phyloP scores from a whole-genome alignment of 37 sponge, comb jelly and placozoan genomes.

The Amphimedon queenslandica region DNA sequence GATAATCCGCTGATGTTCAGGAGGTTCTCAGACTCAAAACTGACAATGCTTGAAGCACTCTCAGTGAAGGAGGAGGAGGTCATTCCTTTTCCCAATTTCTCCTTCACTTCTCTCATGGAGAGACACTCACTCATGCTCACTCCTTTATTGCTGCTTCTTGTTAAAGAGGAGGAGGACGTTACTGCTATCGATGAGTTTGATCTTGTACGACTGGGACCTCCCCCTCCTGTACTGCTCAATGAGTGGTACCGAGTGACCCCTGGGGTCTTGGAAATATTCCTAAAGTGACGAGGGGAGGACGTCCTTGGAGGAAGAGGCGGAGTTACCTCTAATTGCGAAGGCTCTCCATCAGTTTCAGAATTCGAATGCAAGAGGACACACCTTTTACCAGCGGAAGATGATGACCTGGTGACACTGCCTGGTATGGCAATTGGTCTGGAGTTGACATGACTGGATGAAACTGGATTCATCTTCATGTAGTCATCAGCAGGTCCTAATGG shows the following conservation, averaged over 20 bases:
- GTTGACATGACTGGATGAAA: not conserved
- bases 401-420: not conserved
- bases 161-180: not conserved
- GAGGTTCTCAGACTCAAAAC: conserved; percentile 21
- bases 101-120: conserved; percentile 4
- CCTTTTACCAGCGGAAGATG: not conserved
- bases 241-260: conserved; percentile 6
- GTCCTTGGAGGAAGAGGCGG: not conserved
- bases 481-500: too few relatives aligned
- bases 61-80: not conserved
- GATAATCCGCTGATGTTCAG: conserved; percentile 26
- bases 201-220: not conserved
- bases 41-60: not conserved
- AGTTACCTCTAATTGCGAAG: not conserved
- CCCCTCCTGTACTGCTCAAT: conserved; percentile 6
- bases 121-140: conserved; percentile 35
- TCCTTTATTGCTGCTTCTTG: not conserved
- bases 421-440: not conserved
- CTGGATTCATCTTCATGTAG: conserved; percentile 1
- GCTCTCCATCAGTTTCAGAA: not conserved
- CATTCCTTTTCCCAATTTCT: not conserved
- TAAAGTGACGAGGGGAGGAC: not conserved
- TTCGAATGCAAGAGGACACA: not conserved
- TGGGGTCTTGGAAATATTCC: not conserved
- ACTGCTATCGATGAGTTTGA: conserved; percentile 11